These are phyloP conservation scores for Silvanus unidentatus DNA, from an alignment of 2,888 invertebrate species.

Conservation along the genomic window DNA sequence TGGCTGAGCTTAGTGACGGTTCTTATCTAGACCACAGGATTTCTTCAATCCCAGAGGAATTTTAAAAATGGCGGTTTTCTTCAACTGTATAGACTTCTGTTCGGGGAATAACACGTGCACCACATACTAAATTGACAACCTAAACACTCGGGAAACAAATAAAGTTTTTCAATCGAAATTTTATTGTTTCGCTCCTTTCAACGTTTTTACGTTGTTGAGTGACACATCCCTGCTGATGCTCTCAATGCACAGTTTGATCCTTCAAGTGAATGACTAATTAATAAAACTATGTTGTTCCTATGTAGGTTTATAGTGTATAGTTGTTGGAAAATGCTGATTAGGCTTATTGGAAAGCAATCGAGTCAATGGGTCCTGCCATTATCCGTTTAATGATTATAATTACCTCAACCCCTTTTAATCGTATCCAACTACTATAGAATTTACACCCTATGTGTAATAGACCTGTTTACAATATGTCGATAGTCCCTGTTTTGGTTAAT, in stretches of 20 bases:
- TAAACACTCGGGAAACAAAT: background rate
- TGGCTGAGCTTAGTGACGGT: constrained; percentile 26
- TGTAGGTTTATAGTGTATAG: no score
- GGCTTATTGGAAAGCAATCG: constrained; percentile 2
- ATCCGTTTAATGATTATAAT: constrained; percentile 6
- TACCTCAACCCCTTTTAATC: constrained; percentile 4
- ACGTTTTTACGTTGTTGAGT: no score
- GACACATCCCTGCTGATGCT: no score
- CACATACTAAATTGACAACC: constrained; percentile 11
- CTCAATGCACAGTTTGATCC: no score
- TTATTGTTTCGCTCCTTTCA: no score
- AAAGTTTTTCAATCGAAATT: background rate
- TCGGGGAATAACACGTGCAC: constrained; percentile 11
- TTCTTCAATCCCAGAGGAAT: constrained; percentile 17
- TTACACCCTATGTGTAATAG: constrained; percentile 4
- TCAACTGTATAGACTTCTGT: constrained; percentile 16
- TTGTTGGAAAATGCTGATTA: background rate
- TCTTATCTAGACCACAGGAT: constrained; percentile 23
- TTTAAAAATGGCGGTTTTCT: constrained; percentile 21
- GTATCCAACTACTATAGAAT: background rate
- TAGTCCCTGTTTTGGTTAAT: background rate
- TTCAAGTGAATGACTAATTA: no score
- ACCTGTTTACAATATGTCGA: constrained; percentile 5
- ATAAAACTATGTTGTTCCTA: no score
- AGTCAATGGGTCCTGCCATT: constrained; percentile 2